phyloP scores from a whole-genome alignment of 2,113 vertebrate species.

The Thunnus maccoyii region DNA sequence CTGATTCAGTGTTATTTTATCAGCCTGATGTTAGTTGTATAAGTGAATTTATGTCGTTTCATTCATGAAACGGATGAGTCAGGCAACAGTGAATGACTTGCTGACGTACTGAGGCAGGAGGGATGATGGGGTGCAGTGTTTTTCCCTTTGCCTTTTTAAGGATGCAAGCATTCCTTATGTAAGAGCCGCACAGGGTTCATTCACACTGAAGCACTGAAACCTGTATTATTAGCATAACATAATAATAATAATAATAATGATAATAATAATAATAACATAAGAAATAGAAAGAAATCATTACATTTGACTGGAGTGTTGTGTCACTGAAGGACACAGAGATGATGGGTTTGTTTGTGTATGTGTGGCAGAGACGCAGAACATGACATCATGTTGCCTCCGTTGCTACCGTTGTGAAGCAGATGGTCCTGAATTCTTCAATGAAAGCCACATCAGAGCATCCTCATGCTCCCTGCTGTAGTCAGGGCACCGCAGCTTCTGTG shows the following conservation, averaged over 20 bases:
- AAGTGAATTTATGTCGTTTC: conserved; percentile 2
- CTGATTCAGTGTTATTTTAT: background rate
- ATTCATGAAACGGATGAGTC: conserved; percentile 78
- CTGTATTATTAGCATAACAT: background rate
- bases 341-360: conserved; percentile 24
- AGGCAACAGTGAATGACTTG: conserved; percentile 68
- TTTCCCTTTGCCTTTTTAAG: conserved; percentile 49
- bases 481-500: background rate
- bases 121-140: conserved; percentile 55
- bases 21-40: background rate
- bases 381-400: conserved; percentile 52
- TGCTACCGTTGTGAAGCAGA: conserved; percentile 40
- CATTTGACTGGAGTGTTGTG: background rate
- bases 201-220: background rate
- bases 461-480: background rate
- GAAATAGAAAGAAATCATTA: background rate
- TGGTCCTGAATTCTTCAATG: conserved; percentile 43
- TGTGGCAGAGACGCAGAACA: conserved; percentile 41
- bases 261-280: too few species aligned
- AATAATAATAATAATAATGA: too few species aligned
- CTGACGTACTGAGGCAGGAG: conserved; percentile 61
- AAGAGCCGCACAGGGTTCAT: conserved; percentile 42
- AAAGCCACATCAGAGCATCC: conserved; percentile 26
- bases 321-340: background rate
- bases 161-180: conserved; percentile 37